Percentiles rank a stretch among this genome's conserved stretches.
These are phyloP conservation scores for Alsophila aescularia DNA, from an alignment of 2,888 invertebrate species.

Conservation along the genomic window DNA sequence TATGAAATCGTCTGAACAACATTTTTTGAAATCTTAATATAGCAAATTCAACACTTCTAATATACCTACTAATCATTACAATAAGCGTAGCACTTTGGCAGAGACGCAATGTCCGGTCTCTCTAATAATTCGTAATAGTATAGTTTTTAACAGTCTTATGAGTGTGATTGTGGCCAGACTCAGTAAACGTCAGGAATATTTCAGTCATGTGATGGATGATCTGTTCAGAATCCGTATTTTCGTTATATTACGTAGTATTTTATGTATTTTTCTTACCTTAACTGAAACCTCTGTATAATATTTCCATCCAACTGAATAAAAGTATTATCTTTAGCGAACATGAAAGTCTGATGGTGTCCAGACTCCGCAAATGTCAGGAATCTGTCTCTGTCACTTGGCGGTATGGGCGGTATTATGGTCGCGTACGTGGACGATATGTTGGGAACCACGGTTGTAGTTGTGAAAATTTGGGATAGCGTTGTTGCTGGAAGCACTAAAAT, in stretches of 20 bases:
- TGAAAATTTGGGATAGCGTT: conserved; percentile 60
- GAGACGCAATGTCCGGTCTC: too few species aligned
- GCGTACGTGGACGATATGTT: conserved; percentile 74
- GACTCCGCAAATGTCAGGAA: conserved; percentile 94
- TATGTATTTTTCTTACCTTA: conserved; percentile 85
- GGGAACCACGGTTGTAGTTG: conserved; percentile 69
- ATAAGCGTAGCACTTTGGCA: too few species aligned
- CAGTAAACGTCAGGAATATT: too few species aligned
- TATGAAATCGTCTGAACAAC: too few species aligned
- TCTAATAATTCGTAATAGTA: too few species aligned
- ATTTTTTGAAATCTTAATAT: too few species aligned
- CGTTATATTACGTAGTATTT: background rate
- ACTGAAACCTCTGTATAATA: conserved; percentile 94
- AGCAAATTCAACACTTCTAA: too few species aligned
- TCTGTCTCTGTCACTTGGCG: conserved; percentile 89
- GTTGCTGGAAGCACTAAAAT: conserved; percentile 68
- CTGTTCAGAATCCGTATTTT: too few species aligned
- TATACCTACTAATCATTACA: too few species aligned
- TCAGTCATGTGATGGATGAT: too few species aligned
- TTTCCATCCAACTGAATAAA: conserved; percentile 96
- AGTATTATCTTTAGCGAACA: conserved; percentile 95
- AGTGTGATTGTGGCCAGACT: too few species aligned
- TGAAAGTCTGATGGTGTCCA: conserved; percentile 93
- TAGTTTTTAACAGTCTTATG: too few species aligned
- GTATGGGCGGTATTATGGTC: conserved; percentile 86